Conservation (phyloP, 2,888 invertebrate genomes). For the Napeogenes inachia region DNA sequence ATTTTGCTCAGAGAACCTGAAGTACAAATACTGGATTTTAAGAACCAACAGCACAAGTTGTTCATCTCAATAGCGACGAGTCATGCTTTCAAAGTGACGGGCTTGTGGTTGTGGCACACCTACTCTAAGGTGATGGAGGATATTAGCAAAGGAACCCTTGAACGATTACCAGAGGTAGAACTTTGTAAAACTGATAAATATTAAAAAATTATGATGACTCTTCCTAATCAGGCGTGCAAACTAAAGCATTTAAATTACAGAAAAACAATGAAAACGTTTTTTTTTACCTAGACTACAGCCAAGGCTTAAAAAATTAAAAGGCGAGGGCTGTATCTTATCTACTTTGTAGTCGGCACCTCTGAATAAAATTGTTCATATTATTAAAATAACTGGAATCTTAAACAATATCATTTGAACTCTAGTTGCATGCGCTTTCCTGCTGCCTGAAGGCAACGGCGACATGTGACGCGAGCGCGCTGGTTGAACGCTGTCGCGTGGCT, state of each 20-base stretch:
- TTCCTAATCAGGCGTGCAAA: no score
- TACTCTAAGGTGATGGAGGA: slow-evolving; percentile 86
- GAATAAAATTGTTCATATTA: no score
- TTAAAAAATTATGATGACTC: no score
- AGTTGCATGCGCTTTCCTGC: slow-evolving; percentile 93
- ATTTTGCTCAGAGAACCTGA: slow-evolving; percentile 81
- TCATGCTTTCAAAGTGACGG: slow-evolving; percentile 85
- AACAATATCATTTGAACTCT: slow-evolving; percentile 13
- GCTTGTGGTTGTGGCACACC: slow-evolving; percentile 86
- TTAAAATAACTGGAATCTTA: no score
- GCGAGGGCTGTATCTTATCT: no score
- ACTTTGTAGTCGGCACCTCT: no score
- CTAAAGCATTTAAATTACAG: no score
- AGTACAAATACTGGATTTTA: slow-evolving; percentile 92
- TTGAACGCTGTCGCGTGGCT: slow-evolving; percentile 90
- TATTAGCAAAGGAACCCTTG: slow-evolving; percentile 86
- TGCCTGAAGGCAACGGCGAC: slow-evolving; percentile 92
- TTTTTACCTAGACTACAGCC: no score
- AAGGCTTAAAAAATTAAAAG: no score
- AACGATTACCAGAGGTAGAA: slow-evolving; percentile 84
- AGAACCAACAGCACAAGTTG: slow-evolving; percentile 92
- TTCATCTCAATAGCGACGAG: slow-evolving; percentile 82
- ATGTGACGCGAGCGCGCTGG: slow-evolving; percentile 82
- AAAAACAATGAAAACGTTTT: no score
- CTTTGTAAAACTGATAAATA: no score